Evolutionary conservation across 2,888 invertebrate species (phyloP), one percentile per base, ranked within the genome.

Genomic region (Galerucella pusilla): DNA sequence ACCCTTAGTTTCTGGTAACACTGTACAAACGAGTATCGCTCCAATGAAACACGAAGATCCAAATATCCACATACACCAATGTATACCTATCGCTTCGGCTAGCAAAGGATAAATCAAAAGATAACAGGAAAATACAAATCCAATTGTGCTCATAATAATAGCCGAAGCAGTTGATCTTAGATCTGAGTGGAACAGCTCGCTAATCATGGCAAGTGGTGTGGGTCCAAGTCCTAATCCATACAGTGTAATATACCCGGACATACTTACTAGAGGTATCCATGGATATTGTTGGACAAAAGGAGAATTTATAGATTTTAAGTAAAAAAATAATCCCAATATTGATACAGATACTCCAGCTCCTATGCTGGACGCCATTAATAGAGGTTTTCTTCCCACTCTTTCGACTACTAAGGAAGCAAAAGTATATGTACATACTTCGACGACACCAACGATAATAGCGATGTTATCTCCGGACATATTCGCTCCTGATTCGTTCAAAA

Each of bases 11-110:
- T 70, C 61, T 7, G 70, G 70, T 12, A 70, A 35, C 2, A 70
- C 2, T 7, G 46, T 25, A 52, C 28, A 63, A 49, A 70, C 42
- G 14, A 70, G 9, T 7, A 61, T 16, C 0, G 70, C 49, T 9
- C 70, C 61, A 25, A 63, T 25, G 3, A 70, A 63, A 63, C 70
- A 63, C 49, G 16, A 12, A 12, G 10, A 14, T 20, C 61, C 45
- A 52, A 70, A 70, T 4, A 70, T 49, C 49, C 61, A 70, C 28
- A 70, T 45, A 25, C 70, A 70, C 61, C 61, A 70, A n/a, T 70
- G 63, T 2, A 42, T 10, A 10, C 70, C 61, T 6, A 70, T 16
- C n/a, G 28, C 9, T 45, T 64, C 71, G 25, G 71, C 52, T 11
- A 71, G n/a, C 5, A 71, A 20, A 4, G 71, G 71, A 64, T 63